Evolutionary conservation across 2,797 vertebrate species (phyloP).

Genomic region (Todus mexicanus): DNA sequence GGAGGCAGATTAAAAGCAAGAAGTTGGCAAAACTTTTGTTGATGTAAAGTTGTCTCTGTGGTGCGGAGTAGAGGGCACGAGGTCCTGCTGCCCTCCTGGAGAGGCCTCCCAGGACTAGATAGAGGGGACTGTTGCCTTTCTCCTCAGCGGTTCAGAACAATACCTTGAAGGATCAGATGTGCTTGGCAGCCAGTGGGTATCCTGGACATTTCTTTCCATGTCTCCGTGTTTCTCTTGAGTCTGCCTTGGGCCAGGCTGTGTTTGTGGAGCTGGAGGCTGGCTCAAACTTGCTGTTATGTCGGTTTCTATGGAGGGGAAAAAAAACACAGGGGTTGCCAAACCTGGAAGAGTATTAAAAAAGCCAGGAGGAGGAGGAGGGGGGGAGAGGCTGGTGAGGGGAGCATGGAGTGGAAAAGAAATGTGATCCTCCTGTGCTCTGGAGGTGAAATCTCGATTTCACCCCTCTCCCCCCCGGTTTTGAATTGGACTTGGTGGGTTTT

Average conservation of each 20-base stretch:
- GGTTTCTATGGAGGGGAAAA: slow-evolving; percentile 95
- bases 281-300: slow-evolving; percentile 86
- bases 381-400: slow-evolving; percentile 59
- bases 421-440: slow-evolving; percentile 74
- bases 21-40: background rate
- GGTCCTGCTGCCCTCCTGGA: background rate
- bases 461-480: background rate
- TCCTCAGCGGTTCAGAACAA: background rate
- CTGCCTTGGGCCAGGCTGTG: slow-evolving; percentile 61
- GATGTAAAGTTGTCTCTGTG: background rate
- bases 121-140: background rate
- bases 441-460: slow-evolving; percentile 65
- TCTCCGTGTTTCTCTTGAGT: slow-evolving; percentile 9
- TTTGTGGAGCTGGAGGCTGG: slow-evolving; percentile 81
- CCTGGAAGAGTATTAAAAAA: slow-evolving; percentile 71
- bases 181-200: slow-evolving; percentile 18
- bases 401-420: slow-evolving; percentile 69
- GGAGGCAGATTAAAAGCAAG: background rate
- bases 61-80: background rate
- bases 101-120: background rate
- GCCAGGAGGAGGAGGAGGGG: slow-evolving; percentile 16
- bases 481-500: background rate
- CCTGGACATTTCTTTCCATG: slow-evolving; percentile 57
- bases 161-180: slow-evolving; percentile 56
- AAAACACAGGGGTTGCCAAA: slow-evolving; percentile 83